A percentile compares a stretch with the other conserved stretches of the same genome.
These are phyloP conservation scores for Neofelis nebulosa DNA, from an alignment of 2,113 vertebrate species.

Conservation along the genomic window DNA sequence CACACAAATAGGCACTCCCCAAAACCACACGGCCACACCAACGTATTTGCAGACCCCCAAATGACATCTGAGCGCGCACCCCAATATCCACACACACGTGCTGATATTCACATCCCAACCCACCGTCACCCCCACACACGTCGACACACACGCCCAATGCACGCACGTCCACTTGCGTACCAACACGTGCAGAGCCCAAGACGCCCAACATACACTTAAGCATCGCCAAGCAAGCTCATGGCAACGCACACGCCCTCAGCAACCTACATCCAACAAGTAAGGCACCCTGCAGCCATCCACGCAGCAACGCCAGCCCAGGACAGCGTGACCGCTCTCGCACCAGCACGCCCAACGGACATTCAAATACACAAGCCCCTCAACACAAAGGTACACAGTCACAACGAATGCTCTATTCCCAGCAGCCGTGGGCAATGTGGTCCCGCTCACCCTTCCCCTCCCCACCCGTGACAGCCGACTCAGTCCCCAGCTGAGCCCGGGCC, in stretches of 20 bases:
- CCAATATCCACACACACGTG: not conserved
- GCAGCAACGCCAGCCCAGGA: not conserved
- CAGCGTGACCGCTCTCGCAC: fast-evolving
- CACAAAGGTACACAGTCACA: not conserved
- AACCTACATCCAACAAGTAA: not conserved
- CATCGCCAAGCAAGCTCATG: fast-evolving
- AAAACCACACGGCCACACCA: not conserved
- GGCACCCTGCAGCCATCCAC: fast-evolving
- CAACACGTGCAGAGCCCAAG: not conserved
- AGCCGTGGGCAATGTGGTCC: fast-evolving
- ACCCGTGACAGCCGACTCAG: not conserved
- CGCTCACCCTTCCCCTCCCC: not conserved
- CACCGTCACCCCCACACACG: fast-evolving
- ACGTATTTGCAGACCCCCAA: not conserved
- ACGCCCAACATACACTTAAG: not conserved
- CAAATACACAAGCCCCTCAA: too few relatives aligned
- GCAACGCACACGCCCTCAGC: not conserved
- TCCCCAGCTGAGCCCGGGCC: not conserved
- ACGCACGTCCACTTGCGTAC: fast-evolving
- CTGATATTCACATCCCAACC: not conserved
- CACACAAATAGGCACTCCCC: not conserved
- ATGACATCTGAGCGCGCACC: not conserved
- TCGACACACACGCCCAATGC: fast-evolving
- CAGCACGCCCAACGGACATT: not conserved
- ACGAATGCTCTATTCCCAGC: not conserved